Base-by-base conservation (phyloP, 2,888 invertebrate species). In the Ceraclea dissimilis region DNA sequence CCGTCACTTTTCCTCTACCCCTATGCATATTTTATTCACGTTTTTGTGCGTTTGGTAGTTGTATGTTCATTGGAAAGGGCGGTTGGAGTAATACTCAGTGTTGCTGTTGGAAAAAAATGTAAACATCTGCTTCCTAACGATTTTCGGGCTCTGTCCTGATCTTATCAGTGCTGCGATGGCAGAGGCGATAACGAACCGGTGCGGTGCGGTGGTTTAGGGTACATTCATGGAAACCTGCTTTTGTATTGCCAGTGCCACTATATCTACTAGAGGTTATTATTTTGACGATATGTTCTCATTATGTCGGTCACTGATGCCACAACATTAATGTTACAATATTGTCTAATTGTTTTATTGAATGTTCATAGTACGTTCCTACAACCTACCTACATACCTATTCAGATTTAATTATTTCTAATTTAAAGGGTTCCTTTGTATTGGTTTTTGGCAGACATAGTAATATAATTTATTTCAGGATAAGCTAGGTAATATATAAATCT, bases 141-240 rank as follows among this genome's bases (percentile, higher is more conserved):
- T 61, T 61, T 61, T 61, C 57, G 61, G 61, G 58, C 54, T 57
- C 54, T 54, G 49, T 51, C 56, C 50, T 49, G 60, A 60, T 60
- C 52, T 57, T 60, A 60, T 60, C 60, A 46, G 56, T 17, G 54
- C 57, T 48, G 54, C 58, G 60, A 58, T 58, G 58, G 54, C 56
- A 16, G 46, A 10, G 33, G 18, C 49, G 57, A 55, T 57, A 57
- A 65, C 66, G 65, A 65, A 63, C 65, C 54, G 64, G 68, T 66
- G 61, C 62, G 60, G 48, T 63, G 64, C 51, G 52, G 54, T 47
- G 21, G 49, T 16, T 66, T 65, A 67, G 68, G 66, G 39, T 39
- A n/a, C 39, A 13, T 18, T 44, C 11, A 22, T 54, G 54, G 43
- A 43, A 43, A 44, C 49, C 44, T 33, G 49, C 43, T 50, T 50